Evolutionary conservation across 2,797 vertebrate genomes (phyloP).

Genomic region (Echiichthys vipera): DNA sequence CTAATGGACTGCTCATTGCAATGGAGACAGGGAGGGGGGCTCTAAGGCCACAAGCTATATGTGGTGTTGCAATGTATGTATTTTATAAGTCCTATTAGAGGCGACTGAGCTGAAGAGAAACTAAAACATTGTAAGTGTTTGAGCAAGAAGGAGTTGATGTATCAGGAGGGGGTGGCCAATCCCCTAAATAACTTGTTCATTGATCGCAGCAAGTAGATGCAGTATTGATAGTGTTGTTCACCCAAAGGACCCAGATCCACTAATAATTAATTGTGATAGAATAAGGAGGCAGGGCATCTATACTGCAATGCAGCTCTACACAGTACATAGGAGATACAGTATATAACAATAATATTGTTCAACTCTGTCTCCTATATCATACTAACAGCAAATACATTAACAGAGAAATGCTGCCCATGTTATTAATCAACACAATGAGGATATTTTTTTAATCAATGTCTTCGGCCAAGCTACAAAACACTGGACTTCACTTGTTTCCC

Average conservation of each 20-base stretch:
- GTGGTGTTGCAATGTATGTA: slow-evolving; percentile 11
- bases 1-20: slow-evolving; percentile 78
- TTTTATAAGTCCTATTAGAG: slow-evolving; percentile 31
- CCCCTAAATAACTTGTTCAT: slow-evolving; percentile 84
- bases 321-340: slow-evolving; percentile 31
- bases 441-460: background rate
- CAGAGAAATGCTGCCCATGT: background rate
- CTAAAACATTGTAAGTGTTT: slow-evolving; percentile 20
- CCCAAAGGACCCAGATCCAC: slow-evolving; percentile 78
- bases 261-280: slow-evolving; percentile 81
- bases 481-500: background rate
- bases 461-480: background rate
- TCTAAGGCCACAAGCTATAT: slow-evolving; percentile 25
- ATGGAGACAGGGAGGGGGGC: slow-evolving; percentile 33
- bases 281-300: slow-evolving; percentile 61
- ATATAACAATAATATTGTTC: slow-evolving; percentile 18
- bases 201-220: slow-evolving; percentile 82
- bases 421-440: background rate
- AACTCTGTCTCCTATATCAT: background rate
- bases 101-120: slow-evolving; percentile 26
- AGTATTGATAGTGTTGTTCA: slow-evolving; percentile 84
- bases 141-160: slow-evolving; percentile 37
- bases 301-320: slow-evolving; percentile 76
- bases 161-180: slow-evolving; percentile 56
- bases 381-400: background rate